Conservation (phyloP, 2,797 vertebrate genomes). For the Lepilemur septentrionalis region DNA sequence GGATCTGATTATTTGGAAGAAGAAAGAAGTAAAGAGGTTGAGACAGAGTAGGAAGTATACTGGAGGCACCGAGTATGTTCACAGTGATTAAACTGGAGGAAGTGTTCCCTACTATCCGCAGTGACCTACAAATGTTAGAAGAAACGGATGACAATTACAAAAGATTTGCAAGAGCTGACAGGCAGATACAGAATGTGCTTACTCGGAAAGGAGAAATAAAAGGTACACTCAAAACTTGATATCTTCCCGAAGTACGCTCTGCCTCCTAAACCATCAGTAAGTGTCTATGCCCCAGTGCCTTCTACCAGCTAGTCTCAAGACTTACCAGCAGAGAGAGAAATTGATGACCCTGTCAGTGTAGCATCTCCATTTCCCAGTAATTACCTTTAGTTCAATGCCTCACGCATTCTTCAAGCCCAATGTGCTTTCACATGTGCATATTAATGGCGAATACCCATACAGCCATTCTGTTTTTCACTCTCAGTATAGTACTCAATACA, state of each 20-base stretch:
- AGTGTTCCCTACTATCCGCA: too few relatives aligned
- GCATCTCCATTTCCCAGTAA: neutral
- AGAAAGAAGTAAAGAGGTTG: neutral
- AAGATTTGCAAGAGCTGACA: too few relatives aligned
- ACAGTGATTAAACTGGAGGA: too few relatives aligned
- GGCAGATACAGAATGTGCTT: neutral
- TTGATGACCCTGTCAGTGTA: neutral
- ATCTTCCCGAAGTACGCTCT: neutral
- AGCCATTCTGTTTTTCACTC: neutral
- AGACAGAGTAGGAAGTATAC: neutral
- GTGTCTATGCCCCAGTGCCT: neutral
- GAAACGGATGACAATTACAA: too few relatives aligned
- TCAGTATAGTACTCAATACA: neutral
- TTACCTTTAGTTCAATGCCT: neutral
- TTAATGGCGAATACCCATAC: neutral
- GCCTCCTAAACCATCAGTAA: neutral
- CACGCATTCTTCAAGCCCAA: neutral
- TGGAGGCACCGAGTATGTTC: neutral
- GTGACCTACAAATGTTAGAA: too few relatives aligned
- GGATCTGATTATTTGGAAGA: neutral
- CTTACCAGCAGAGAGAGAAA: neutral
- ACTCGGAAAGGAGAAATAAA: neutral
- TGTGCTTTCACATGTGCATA: neutral
- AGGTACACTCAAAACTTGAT: neutral
- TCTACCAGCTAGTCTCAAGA: neutral